phyloP scores from a whole-genome alignment of 2,797 vertebrate genomes.

The Lindbergichthys nudifrons region DNA sequence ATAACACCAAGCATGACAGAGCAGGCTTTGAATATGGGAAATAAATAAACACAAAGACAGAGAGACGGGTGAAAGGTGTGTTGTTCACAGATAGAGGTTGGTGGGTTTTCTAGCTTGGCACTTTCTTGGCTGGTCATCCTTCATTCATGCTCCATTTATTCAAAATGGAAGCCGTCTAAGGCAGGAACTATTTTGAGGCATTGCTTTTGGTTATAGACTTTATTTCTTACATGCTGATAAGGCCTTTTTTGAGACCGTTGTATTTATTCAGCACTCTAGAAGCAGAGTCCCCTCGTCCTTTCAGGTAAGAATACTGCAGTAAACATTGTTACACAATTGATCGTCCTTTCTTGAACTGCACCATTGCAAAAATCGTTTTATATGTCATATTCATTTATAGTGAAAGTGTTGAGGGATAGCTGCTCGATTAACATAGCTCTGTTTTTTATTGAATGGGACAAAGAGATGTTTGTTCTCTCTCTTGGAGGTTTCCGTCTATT shows the following conservation, averaged over 20 bases:
- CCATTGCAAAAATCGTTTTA: neutral
- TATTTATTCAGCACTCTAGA: conserved; percentile 55
- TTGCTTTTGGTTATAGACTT: conserved; percentile 50
- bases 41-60: conserved; percentile 1
- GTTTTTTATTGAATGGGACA: no score
- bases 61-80: neutral
- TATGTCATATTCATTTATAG: neutral
- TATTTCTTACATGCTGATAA: conserved; percentile 53
- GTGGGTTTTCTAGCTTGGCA: conserved; percentile 24
- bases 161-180: conserved; percentile 50
- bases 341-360: conserved; percentile 16
- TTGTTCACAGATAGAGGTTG: conserved; percentile 38
- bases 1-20: conserved; percentile 6
- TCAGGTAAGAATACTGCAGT: conserved; percentile 32
- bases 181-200: conserved; percentile 65
- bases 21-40: neutral
- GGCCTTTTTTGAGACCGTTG: conserved; percentile 27
- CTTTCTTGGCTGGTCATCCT: conserved; percentile 38
- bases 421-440: no score
- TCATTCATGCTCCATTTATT: conserved; percentile 74
- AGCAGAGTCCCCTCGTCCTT: conserved; percentile 39
- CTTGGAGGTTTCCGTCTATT: no score
- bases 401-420: neutral
- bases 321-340: conserved; percentile 26
- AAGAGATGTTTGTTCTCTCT: no score